A percentile compares a stretch with the other conserved stretches of the same genome.
Evolutionary conservation across 2,888 invertebrate species (phyloP).

Genomic region (Andrena bucephala): DNA sequence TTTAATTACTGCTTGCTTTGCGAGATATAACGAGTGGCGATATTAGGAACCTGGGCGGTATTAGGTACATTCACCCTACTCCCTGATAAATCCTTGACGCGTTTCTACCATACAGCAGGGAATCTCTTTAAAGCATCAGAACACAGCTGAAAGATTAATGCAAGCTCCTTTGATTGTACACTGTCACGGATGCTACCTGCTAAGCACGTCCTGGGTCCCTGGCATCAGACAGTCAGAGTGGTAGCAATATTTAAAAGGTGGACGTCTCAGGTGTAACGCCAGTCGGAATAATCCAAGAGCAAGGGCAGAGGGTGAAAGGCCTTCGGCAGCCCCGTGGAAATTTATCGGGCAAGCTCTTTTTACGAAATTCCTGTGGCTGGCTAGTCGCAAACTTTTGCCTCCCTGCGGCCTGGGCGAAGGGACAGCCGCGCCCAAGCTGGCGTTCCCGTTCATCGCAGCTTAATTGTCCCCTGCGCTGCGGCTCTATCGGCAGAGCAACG

Average conservation of each 20-base stretch:
- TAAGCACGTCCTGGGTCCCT: constrained; percentile 24
- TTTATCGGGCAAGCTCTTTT: constrained; percentile 60
- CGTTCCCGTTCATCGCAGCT: no score
- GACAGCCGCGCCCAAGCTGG: no score
- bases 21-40: no score
- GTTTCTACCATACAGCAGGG: neutral
- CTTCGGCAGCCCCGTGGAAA: constrained; percentile 36
- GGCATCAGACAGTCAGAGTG: constrained; percentile 78
- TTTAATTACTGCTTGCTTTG: no score
- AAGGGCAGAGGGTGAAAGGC: constrained; percentile 11
- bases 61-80: no score
- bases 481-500: no score
- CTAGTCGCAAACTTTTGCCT: neutral
- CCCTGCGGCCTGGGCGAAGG: constrained; percentile 12
- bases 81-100: neutral
- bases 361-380: constrained; percentile 8
- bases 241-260: constrained; percentile 80
- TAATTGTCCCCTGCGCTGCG: no score
- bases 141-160: constrained; percentile 62
- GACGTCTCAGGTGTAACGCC: constrained; percentile 79
- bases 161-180: constrained; percentile 69
- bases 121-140: constrained; percentile 44
- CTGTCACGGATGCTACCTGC: constrained; percentile 34
- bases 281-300: constrained; percentile 80
- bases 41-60: no score